phyloP scores from a whole-genome alignment of 2,113 vertebrate species.

The Catharus bicknelli region DNA sequence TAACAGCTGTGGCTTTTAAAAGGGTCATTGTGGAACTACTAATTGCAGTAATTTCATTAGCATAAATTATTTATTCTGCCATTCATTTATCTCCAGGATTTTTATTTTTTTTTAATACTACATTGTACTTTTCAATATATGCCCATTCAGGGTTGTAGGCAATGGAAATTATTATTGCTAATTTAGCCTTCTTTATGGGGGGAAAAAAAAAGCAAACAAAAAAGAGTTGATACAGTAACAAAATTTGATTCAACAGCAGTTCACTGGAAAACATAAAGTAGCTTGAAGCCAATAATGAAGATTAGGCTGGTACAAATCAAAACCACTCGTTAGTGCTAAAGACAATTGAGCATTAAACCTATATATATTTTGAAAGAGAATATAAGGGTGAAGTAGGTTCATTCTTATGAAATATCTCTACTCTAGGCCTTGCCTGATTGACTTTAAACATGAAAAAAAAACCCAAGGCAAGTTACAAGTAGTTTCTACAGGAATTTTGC shows the following conservation, averaged over 20 bases:
- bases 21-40: slow-evolving; percentile 95
- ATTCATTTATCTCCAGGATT: slow-evolving; percentile 83
- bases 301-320: background rate
- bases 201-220: background rate
- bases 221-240: slow-evolving; percentile 5
- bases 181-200: background rate
- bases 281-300: slow-evolving; percentile 10
- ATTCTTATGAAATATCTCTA: background rate
- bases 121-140: slow-evolving; percentile 48
- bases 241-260: slow-evolving; percentile 34
- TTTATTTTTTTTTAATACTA: slow-evolving; percentile 34
- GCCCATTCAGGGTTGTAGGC: background rate
- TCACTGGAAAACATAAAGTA: slow-evolving; percentile 17
- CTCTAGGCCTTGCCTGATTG: background rate
- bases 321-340: background rate
- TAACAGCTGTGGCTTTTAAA: slow-evolving; percentile 97
- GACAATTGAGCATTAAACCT: background rate
- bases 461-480: rapidly evolving
- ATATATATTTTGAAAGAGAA: background rate
- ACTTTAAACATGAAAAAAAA: background rate
- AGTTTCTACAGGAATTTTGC: background rate
- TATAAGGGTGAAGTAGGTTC: background rate
- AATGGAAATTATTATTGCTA: slow-evolving; percentile 47
- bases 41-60: slow-evolving; percentile 99
- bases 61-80: slow-evolving; percentile 97